Conservation (phyloP, 1,140 invertebrate genomes). For the Sinella curviseta region DNA sequence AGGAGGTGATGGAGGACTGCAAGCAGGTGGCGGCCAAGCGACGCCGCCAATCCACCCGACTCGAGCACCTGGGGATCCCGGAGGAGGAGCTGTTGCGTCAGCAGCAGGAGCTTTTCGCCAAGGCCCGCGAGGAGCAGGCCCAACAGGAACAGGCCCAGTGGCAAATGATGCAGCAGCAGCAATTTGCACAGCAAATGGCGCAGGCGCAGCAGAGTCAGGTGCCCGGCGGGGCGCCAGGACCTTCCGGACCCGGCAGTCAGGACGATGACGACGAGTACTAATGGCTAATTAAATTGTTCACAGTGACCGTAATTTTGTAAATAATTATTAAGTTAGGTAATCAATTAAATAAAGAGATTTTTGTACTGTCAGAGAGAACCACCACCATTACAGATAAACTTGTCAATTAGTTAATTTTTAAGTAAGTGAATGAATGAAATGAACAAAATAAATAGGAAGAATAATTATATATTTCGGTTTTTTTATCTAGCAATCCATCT, state of each 20-base stretch:
- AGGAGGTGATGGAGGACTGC: constrained; percentile 90
- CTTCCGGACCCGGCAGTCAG: constrained; percentile 2
- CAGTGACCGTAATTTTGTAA: not conserved
- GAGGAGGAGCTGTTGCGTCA: constrained; percentile 95
- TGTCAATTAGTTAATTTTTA: not conserved
- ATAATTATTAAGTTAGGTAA: not conserved
- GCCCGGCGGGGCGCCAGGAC: not conserved
- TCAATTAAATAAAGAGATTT: too few species aligned
- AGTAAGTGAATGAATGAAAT: not conserved
- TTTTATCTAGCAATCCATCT: too few species aligned
- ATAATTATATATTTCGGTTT: not conserved
- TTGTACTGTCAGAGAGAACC: too few species aligned
- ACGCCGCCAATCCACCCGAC: constrained; percentile 83
- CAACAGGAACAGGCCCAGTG: constrained; percentile 47
- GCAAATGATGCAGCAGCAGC: constrained; percentile 46
- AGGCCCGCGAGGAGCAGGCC: constrained; percentile 57
- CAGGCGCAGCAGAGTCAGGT: constrained; percentile 38
- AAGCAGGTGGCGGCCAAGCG: constrained; percentile 94
- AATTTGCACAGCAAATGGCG: constrained; percentile 46
- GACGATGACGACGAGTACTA: constrained; percentile 47
- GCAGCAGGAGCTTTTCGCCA: constrained; percentile 97
- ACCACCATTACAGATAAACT: not conserved
- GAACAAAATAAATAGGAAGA: not conserved
- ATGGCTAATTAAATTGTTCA: not conserved
- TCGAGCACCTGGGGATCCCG: constrained; percentile 95